Evolutionary conservation across 2,797 vertebrate genomes (phyloP).

Genomic region (Natrix natrix): DNA sequence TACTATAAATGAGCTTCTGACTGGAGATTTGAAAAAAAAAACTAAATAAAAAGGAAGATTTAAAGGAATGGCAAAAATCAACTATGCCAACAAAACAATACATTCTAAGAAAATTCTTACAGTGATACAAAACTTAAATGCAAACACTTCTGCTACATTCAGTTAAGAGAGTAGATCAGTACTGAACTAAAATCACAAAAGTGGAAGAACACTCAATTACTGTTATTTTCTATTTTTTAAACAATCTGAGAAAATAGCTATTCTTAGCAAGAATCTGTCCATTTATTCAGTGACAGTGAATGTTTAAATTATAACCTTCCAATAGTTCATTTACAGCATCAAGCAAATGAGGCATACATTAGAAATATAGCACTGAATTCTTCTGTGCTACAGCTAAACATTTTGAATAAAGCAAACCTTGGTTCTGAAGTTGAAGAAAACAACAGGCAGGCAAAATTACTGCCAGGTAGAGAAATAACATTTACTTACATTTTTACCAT

Average conservation of each 20-base stretch:
- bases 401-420: constrained; percentile 27
- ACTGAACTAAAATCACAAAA: background rate
- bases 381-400: constrained; percentile 8
- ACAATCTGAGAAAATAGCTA: constrained; percentile 34
- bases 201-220: background rate
- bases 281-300: constrained; percentile 34
- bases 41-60: background rate
- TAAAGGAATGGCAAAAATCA: background rate
- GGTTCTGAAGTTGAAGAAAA: constrained; percentile 14
- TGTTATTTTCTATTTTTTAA: background rate
- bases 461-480: background rate
- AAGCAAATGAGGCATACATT: constrained; percentile 44
- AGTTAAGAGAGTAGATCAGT: background rate
- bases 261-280: constrained; percentile 37
- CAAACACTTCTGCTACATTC: background rate
- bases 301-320: constrained; percentile 55
- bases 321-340: constrained; percentile 39
- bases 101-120: background rate
- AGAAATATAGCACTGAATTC: constrained; percentile 42
- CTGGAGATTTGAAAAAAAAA: background rate
- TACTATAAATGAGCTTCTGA: background rate
- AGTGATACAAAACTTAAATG: background rate
- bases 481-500: background rate
- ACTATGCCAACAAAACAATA: background rate
- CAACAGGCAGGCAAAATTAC: constrained; percentile 15